Evolutionary conservation across 2,888 invertebrate genomes (phyloP).

Genomic region (Balanococcus diminutus): DNA sequence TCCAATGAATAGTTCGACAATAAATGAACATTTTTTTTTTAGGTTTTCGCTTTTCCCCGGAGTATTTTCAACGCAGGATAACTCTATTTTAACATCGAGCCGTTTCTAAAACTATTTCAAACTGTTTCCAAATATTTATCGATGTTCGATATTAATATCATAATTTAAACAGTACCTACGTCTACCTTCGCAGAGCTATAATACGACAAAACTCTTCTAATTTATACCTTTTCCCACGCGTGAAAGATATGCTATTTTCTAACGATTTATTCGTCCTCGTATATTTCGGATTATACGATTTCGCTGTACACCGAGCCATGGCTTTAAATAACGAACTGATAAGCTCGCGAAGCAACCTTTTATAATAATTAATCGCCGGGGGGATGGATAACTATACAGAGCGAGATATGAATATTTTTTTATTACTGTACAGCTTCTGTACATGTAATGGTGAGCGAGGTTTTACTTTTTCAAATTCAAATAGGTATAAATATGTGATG

Average conservation of each 20-base stretch:
- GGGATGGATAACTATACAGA: neutral
- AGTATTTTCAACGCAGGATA: slow-evolving; percentile 22
- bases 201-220: slow-evolving; percentile 40
- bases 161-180: slow-evolving; percentile 29
- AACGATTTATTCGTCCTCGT: slow-evolving; percentile 27
- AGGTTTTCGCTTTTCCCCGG: neutral
- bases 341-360: slow-evolving; percentile 29
- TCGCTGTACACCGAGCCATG: neutral
- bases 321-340: slow-evolving; percentile 30
- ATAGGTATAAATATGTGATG: too few relatives aligned
- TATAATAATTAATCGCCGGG: slow-evolving; percentile 15
- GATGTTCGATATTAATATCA: slow-evolving; percentile 35
- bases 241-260: slow-evolving; percentile 35
- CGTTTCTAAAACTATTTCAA: slow-evolving; percentile 12
- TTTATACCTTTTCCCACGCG: slow-evolving; percentile 38
- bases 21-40: neutral
- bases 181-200: neutral
- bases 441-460: neutral
- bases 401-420: slow-evolving; percentile 6
- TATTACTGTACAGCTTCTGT: neutral
- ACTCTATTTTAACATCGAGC: neutral
- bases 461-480: too few relatives aligned
- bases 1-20: slow-evolving; percentile 1
- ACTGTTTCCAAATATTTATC: slow-evolving; percentile 40
- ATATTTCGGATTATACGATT: slow-evolving; percentile 35